phyloP scores from a whole-genome alignment of 2,888 invertebrate genomes.

The Oscheius sp. region DNA sequence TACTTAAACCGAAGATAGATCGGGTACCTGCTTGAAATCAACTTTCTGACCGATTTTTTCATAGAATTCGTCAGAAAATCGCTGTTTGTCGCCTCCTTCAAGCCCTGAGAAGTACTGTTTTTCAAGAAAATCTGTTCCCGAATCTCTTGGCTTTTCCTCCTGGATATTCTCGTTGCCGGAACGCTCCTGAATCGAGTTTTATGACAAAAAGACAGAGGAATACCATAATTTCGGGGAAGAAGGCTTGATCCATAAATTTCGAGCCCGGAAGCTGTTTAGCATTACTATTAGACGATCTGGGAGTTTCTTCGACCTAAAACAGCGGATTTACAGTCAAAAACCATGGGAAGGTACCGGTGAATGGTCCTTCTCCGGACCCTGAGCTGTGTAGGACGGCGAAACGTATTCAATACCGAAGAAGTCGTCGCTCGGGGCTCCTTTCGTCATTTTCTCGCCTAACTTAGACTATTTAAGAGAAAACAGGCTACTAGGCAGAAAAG shows the following conservation, averaged over 20 bases:
- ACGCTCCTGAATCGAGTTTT: slow-evolving; percentile 1
- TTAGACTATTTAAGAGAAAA: too few species aligned
- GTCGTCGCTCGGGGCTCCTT: slow-evolving; percentile 17
- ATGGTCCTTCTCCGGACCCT: not conserved
- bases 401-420: slow-evolving; percentile 35
- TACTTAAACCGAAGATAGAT: too few species aligned
- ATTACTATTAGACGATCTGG: not conserved
- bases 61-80: too few species aligned
- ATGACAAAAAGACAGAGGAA: not conserved
- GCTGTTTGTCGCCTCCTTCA: too few species aligned
- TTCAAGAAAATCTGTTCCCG: too few species aligned
- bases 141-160: too few species aligned
- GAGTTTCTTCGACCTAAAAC: too few species aligned
- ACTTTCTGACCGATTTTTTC: too few species aligned
- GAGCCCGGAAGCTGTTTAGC: slow-evolving; percentile 17
- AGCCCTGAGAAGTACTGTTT: too few species aligned
- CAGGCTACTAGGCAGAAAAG: too few species aligned
- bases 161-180: not conserved
- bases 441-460: not conserved
- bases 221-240: slow-evolving; percentile 32
- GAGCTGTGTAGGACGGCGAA: not conserved
- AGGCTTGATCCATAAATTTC: slow-evolving; percentile 24
- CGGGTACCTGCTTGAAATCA: too few species aligned
- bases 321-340: too few species aligned
- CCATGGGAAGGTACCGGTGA: not conserved